Evolutionary conservation across 2,888 invertebrate species (phyloP).

Genomic region (Muschampia plurimacula): DNA sequence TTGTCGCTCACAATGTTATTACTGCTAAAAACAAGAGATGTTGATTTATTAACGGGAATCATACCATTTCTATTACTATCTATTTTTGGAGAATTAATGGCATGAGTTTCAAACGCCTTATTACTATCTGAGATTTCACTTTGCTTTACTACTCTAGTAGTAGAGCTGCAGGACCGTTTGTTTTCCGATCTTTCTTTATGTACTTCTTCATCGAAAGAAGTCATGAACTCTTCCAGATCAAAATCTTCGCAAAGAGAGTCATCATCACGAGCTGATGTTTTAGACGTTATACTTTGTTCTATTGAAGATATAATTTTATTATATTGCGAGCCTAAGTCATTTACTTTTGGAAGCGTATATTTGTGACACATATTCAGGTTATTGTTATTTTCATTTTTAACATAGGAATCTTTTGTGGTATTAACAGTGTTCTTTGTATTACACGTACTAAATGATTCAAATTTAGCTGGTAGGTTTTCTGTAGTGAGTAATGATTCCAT

Average conservation of each 20-base stretch:
- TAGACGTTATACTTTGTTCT: constrained; percentile 79
- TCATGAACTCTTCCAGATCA: constrained; percentile 88
- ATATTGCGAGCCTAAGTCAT: constrained; percentile 79
- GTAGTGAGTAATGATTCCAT: constrained; percentile 82
- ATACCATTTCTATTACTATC: constrained; percentile 63
- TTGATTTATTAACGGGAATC: constrained; percentile 80
- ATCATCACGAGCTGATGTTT: constrained; percentile 77
- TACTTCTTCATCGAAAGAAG: constrained; percentile 88
- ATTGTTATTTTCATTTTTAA: constrained; percentile 49
- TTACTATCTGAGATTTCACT: constrained; percentile 68
- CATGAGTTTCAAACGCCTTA: constrained; percentile 66
- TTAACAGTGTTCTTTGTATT: constrained; percentile 64
- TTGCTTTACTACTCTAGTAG: constrained; percentile 76
- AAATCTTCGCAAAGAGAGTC: constrained; percentile 87
- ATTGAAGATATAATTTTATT: constrained; percentile 83
- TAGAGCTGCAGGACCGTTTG: constrained; percentile 79
- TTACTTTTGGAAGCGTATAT: constrained; percentile 63
- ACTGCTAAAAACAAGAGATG: constrained; percentile 86
- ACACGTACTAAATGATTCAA: constrained; percentile 74
- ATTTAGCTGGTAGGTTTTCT: constrained; percentile 80
- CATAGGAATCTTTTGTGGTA: constrained; percentile 55
- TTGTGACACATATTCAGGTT: constrained; percentile 58
- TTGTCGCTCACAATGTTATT: constrained; percentile 78
- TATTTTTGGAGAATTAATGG: constrained; percentile 69
- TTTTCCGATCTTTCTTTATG: constrained; percentile 73